A percentile compares a stretch with the other conserved stretches of the same genome.
Evolutionary conservation across 2,888 invertebrate genomes (phyloP).

Genomic region (Drosophila yooni): DNA sequence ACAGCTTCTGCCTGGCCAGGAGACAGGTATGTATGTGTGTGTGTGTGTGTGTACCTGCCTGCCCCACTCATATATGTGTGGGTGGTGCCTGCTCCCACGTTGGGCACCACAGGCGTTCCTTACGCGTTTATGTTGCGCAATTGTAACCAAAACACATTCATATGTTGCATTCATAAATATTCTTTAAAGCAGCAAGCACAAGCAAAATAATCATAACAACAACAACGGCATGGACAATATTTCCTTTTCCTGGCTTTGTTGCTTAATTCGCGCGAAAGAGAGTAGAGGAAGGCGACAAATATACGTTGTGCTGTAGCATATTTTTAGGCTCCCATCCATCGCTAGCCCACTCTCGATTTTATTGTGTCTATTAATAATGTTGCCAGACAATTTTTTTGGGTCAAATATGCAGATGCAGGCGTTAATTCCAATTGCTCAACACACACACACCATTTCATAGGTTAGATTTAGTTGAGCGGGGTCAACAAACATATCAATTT

Average conservation of each 20-base stretch:
- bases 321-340: conserved; percentile 53
- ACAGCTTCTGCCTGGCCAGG: conserved; percentile 1
- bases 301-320: conserved; percentile 33
- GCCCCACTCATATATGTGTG: not conserved
- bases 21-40: conserved; percentile 22
- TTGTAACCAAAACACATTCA: conserved; percentile 30
- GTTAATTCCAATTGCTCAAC: conserved; percentile 19
- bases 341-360: not conserved
- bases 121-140: conserved; percentile 34
- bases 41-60: conserved; percentile 28
- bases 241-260: conserved; percentile 35
- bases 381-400: conserved; percentile 5
- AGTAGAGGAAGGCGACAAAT: conserved; percentile 3
- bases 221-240: conserved; percentile 2
- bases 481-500: conserved; percentile 59
- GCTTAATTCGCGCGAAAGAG: conserved; percentile 23
- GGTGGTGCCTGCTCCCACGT: not conserved
- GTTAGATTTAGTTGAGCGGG: not conserved
- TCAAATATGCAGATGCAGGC: not conserved
- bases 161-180: conserved; percentile 13
- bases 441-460: conserved; percentile 18
- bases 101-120: conserved; percentile 5
- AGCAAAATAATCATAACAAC: conserved; percentile 2
- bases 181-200: conserved; percentile 31
- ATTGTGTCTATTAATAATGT: conserved; percentile 61